Percentiles rank a stretch among this genome's conserved stretches.
phyloP scores from a whole-genome alignment of 1,140 invertebrate species.

The Mya arenaria region DNA sequence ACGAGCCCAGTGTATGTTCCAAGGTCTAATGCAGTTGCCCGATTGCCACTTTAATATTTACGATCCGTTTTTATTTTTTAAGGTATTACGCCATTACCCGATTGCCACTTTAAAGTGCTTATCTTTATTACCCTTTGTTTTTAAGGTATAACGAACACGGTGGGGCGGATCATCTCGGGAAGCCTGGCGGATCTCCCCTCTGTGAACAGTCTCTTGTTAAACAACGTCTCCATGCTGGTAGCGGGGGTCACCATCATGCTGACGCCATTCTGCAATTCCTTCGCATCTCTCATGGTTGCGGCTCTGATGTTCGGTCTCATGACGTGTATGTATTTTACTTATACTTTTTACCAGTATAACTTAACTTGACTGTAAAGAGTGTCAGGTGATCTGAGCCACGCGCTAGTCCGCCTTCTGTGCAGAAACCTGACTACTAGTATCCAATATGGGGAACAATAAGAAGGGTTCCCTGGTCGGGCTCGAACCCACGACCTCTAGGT shows the following conservation, averaged over 20 bases:
- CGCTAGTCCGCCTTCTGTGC: too few species aligned
- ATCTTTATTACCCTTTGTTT: conserved; percentile 6
- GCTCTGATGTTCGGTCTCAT: conserved; percentile 97
- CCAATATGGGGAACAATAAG: too few species aligned
- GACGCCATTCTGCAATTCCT: conserved; percentile 92
- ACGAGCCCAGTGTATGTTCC: too few species aligned
- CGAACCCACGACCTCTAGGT: too few species aligned
- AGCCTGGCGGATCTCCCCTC: conserved; percentile 82
- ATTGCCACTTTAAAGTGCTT: not conserved
- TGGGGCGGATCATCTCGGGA: conserved; percentile 83
- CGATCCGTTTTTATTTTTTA: not conserved
- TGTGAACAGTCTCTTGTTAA: conserved; percentile 95
- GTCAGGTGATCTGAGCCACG: too few species aligned
- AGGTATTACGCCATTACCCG: not conserved
- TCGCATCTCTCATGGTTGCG: conserved; percentile 89
- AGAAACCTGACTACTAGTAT: too few species aligned
- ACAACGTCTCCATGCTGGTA: conserved; percentile 95
- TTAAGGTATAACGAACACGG: conserved; percentile 82
- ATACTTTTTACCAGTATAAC: too few species aligned
- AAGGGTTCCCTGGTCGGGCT: too few species aligned
- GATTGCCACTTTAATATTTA: too few species aligned
- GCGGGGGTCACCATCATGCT: conserved; percentile 92
- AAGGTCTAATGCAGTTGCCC: too few species aligned
- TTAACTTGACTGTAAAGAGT: too few species aligned
- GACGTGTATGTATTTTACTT: conserved; percentile 89